Percentiles rank a stretch among this genome's conserved stretches.
phyloP scores from a whole-genome alignment of 2,888 invertebrate genomes.

The Tenthredo scrophulariae region DNA sequence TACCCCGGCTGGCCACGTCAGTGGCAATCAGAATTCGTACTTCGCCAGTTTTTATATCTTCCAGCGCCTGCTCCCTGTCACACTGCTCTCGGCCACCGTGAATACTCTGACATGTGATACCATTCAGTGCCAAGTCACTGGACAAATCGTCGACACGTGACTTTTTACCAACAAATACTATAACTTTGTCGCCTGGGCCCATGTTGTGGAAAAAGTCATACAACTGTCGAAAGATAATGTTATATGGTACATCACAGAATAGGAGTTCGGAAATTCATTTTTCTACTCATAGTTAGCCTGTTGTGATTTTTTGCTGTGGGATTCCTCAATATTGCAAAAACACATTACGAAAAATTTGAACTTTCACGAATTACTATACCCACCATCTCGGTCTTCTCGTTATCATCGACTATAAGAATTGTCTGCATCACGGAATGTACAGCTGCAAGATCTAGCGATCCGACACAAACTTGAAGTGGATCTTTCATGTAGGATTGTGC shows the following conservation, averaged over 20 bases:
- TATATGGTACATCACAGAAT: neutral
- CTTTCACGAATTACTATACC: conserved; percentile 52
- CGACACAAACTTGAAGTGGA: conserved; percentile 94
- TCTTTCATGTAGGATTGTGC: conserved; percentile 93
- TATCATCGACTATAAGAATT: conserved; percentile 87
- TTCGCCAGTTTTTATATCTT: conserved; percentile 89
- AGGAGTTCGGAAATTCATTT: neutral
- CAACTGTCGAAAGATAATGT: conserved; percentile 77
- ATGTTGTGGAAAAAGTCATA: conserved; percentile 86
- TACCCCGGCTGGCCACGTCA: conserved; percentile 96
- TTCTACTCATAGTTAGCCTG: neutral
- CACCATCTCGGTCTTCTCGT: conserved; percentile 85
- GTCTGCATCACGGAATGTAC: conserved; percentile 92
- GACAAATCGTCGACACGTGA: conserved; percentile 90
- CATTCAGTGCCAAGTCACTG: conserved; percentile 87
- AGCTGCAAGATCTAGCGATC: conserved; percentile 92
- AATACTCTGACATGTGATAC: conserved; percentile 88
- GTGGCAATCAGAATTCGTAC: conserved; percentile 94
- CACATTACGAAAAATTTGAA: neutral
- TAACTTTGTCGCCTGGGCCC: conserved; percentile 89
- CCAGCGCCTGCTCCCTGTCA: conserved; percentile 90
- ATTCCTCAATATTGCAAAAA: neutral
- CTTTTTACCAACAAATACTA: conserved; percentile 95
- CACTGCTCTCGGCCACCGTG: conserved; percentile 93
- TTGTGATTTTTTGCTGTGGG: neutral